These are phyloP conservation scores for Pseudomyrmex dendroicus DNA, from an alignment of 1,140 invertebrate species.

Conservation along the genomic window DNA sequence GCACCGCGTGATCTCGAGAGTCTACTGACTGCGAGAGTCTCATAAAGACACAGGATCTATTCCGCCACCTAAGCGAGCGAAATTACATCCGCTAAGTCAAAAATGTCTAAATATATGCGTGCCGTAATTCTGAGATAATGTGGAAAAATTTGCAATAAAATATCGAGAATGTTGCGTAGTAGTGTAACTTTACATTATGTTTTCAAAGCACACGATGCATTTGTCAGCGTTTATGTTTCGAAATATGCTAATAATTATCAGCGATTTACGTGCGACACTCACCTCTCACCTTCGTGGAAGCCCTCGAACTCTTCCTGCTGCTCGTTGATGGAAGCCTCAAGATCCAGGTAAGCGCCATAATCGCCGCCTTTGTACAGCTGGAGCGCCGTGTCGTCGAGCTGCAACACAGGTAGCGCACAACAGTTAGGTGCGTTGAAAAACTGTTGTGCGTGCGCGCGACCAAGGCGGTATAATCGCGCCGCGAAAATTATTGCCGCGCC, in stretches of 20 bases:
- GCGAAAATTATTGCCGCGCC: slow-evolving; percentile 51
- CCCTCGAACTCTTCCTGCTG: slow-evolving; percentile 98
- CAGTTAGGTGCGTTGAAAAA: slow-evolving; percentile 10
- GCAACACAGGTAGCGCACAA: slow-evolving; percentile 82
- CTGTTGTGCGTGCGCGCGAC: slow-evolving; percentile 31
- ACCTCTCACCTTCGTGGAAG: slow-evolving; percentile 93
- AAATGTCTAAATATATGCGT: neutral
- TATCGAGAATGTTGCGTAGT: neutral
- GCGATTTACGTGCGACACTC: slow-evolving; percentile 83
- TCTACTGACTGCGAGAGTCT: slow-evolving; percentile 25
- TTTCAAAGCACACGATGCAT: neutral
- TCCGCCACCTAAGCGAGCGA: slow-evolving; percentile 19
- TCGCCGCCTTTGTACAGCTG: slow-evolving; percentile 98
- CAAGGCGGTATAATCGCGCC: slow-evolving; percentile 23
- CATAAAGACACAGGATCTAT: slow-evolving; percentile 40
- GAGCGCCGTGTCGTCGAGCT: slow-evolving; percentile 98
- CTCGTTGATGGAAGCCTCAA: slow-evolving; percentile 97
- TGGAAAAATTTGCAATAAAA: neutral
- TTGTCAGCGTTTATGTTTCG: slow-evolving; percentile 7
- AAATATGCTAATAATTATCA: neutral
- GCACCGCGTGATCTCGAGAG: slow-evolving; percentile 15
- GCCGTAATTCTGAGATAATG: neutral
- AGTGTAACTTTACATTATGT: neutral
- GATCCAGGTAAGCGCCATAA: slow-evolving; percentile 97
- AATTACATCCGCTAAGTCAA: neutral